Evolutionary conservation across 35 echinoderm and acorn worm species (phyloP), one percentile per base, ranked within the genome.

Genomic region (Heliocidaris tuberculata): DNA sequence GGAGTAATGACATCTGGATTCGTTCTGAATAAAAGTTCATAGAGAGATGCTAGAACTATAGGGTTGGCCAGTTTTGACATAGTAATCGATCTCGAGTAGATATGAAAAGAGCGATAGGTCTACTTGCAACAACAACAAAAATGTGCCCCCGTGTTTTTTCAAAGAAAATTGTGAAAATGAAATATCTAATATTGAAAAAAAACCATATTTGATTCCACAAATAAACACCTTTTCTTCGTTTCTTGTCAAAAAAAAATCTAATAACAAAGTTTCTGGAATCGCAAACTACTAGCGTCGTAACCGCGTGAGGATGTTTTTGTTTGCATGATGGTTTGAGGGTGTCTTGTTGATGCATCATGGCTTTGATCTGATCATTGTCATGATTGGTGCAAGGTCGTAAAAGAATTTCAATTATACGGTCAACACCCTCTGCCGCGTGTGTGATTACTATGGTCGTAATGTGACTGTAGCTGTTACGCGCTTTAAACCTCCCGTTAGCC

Each of bases 81-180:
- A 13, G 7, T 24, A 78, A 5, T 27, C 27, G 27, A 78, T 78
- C 65, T 78, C 5, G 19, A n/a, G 65, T 78, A 78, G 65, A 78
- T 78, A 78, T 78, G 21, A n/a, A 78, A 78, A 2, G 7, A n/a
- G 65, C 6, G 4, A 42, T 42, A 42, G 35, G 35, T 42, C 35
- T 42, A 42, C n/a, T 42, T 42, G 35, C 35, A 42, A 42, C 35
- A 0, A 42, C 35, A 42, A 42, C 1, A 42, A 42, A 42, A 42
- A 42, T 42, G 1, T 42, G 35, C 35, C 35, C 35, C 35, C 35
- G 35, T 42, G 35, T 42, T 3, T 1, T 42, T 47, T 29, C 91
- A 29, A 47, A 47, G 91, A 93, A 93, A 29, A 93, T 48, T n/a
- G 91, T 93, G 13, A 32, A 8, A 93, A 93, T 47, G 35, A 15